Evolutionary conservation across 2,888 invertebrate species (phyloP), one percentile per base, ranked within the genome.

Genomic region (Amphipyra tragopoginis): DNA sequence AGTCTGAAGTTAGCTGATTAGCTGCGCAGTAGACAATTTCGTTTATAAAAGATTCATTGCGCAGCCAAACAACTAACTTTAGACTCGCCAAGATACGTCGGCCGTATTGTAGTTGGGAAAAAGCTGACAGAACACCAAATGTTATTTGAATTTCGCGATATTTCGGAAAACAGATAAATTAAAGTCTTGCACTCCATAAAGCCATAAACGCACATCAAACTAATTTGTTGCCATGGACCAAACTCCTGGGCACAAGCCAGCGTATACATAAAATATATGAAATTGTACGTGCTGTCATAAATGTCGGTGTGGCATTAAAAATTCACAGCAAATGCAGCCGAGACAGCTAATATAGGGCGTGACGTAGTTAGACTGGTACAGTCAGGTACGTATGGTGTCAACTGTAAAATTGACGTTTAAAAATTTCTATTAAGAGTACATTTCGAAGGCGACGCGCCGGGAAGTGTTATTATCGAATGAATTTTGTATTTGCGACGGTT

Each of bases 321-420:
- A 69, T 78, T 74, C 67, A 78, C 53, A 38, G 45, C 50, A 65
- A 79, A 74, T 79, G 77, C 78, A 74, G 65, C 14, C 57, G 55
- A 62, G 65, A 58, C 72, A 53, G 68, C 68, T 79, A 68, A 71
- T 72, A 56, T 33, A 59, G 59, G 54, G 36, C 56, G 56, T 57
- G 60, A 67, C 44, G 60, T 45, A 38, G 73, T 68, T 71, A 65
- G 43, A 39, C 45, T 50, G 33, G 60, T 56, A 72, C 57, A 58
- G 45, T 50, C 52, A 36, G 39, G 36, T 36, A 51, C 36, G 39
- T 54, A 51, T 47, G 26, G 52, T 56, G 75, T 75, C 72, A 61
- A 61, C 59, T 62, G 38, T 39, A 3, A 61, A 62, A 70, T 55
- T 61, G 63, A 56, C 75, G 47, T 56, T 64, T 51, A 43, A 70